Evolutionary conservation across 30 jellyfish, hydroid and myxozoan species (phyloP).

Genomic region (Chironex yamaguchii): DNA sequence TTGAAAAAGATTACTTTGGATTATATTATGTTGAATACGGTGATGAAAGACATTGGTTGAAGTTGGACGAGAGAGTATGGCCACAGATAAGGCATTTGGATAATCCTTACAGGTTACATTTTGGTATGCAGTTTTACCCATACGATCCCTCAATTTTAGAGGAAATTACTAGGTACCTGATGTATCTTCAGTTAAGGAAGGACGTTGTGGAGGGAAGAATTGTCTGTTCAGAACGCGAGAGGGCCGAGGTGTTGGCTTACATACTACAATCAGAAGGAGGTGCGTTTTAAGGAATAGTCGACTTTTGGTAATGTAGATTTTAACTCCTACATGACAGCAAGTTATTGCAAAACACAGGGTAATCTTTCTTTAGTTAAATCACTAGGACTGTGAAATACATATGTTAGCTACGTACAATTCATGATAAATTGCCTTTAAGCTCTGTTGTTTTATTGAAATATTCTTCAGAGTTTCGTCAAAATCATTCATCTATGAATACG

Average conservation of each 20-base stretch:
- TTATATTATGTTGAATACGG: slow-evolving; percentile 70
- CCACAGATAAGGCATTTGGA: slow-evolving; percentile 85
- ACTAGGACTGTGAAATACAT: too few relatives aligned
- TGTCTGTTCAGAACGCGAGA: slow-evolving; percentile 62
- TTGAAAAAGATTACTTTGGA: slow-evolving; percentile 94
- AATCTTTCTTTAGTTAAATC: too few relatives aligned
- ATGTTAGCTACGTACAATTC: too few relatives aligned
- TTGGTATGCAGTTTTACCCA: slow-evolving; percentile 91
- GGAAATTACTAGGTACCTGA: slow-evolving; percentile 82
- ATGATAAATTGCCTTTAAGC: too few relatives aligned
- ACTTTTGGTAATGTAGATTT: too few relatives aligned
- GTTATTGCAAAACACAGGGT: too few relatives aligned
- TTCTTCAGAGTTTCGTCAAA: too few relatives aligned
- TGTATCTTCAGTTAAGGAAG: slow-evolving; percentile 81
- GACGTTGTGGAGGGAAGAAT: slow-evolving; percentile 84
- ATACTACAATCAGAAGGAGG: slow-evolving; percentile 93
- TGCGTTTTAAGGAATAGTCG: too few relatives aligned
- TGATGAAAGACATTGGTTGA: slow-evolving; percentile 78
- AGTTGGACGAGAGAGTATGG: slow-evolving; percentile 74
- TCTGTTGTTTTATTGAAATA: too few relatives aligned
- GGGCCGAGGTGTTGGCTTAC: slow-evolving; percentile 86
- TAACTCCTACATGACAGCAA: too few relatives aligned
- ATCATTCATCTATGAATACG: too few relatives aligned
- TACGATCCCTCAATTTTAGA: slow-evolving; percentile 75
- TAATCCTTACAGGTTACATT: slow-evolving; percentile 86